phyloP scores from a whole-genome alignment of 2,888 invertebrate species.

The Diarsia rubi region DNA sequence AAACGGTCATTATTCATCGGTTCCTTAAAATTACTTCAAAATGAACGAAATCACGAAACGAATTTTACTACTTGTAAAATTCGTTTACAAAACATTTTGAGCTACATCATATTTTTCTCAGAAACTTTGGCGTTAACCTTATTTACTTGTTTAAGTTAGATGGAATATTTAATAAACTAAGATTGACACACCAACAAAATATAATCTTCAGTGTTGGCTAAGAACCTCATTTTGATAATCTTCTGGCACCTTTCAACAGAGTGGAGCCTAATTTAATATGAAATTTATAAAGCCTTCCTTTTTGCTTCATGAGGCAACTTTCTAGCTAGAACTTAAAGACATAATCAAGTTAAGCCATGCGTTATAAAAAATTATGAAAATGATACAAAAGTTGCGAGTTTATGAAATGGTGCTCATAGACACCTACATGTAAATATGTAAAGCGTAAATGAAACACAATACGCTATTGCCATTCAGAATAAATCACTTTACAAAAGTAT shows the following conservation, averaged over 20 bases:
- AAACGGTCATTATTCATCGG: constrained; percentile 33
- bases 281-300: constrained; percentile 27
- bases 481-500: constrained; percentile 59
- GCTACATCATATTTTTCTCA: background rate
- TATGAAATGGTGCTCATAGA: constrained; percentile 31
- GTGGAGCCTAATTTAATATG: constrained; percentile 13
- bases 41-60: too few relatives aligned
- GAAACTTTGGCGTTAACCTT: background rate
- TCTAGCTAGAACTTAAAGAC: constrained; percentile 9
- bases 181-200: constrained; percentile 1
- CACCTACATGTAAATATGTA: constrained; percentile 50
- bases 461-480: constrained; percentile 55
- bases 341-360: constrained; percentile 25
- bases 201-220: constrained; percentile 12
- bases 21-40: constrained; percentile 33
- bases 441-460: constrained; percentile 56
- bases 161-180: constrained; percentile 20
- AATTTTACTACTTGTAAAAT: constrained; percentile 37
- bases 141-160: constrained; percentile 17
- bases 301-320: constrained; percentile 9
- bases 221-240: constrained; percentile 18
- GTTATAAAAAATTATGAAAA: constrained; percentile 34
- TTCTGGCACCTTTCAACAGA: constrained; percentile 12
- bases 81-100: constrained; percentile 25
- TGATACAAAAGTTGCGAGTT: constrained; percentile 30